Base-by-base conservation (phyloP, 2,797 vertebrate species). In the Lacerta agilis region DNA sequence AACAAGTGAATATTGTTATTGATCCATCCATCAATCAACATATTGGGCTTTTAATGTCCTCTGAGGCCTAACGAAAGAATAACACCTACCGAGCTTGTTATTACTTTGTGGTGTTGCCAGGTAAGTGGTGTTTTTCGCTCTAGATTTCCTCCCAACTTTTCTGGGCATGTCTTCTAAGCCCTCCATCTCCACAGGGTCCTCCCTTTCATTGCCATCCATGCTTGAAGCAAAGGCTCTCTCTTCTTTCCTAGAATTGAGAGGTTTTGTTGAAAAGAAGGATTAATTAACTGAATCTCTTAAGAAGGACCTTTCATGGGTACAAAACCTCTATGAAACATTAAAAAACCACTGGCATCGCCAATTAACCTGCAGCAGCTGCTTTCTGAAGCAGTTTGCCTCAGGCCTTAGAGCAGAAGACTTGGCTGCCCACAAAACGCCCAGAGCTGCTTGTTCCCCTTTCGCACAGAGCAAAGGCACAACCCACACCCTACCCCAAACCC, bases 161-260 rank as follows among this genome's bases (percentile, higher is more conserved):
- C 15, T 66, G 1, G 2, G 41, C 0, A 86, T 3, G 27, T 1
- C 69, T 79, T 49, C 29, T 41, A 79, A 0, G 41, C 0, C 17
- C 0, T 43, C 38, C 0, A 0, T 0, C 33, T 2, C 29, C 83
- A 0, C 0, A 0, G 66, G 9, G 45, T 73, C 83, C 0, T 0
- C 9, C 13, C 38, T 69, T 36, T 86, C 71, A 0, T 18, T 25
- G 17, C 49, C 45, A 36, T 77, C 29, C 33, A 17, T 73, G 10
- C 1, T 8, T 5, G 5, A n/a, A 0, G 55, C 61, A 0, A 27
- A 17, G 17, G 69, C 0, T 36, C 72, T 23, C 71, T 0, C 2
- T 75, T 91, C 90, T 82, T 90, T 93, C 91, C 94, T 95, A 80
- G 38, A 0, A 8, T 29, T 91, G 69, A 64, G n/a, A 79, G 84